These are phyloP conservation scores for Diloba caeruleocephala DNA, from an alignment of 2,888 invertebrate species.

Conservation along the genomic window DNA sequence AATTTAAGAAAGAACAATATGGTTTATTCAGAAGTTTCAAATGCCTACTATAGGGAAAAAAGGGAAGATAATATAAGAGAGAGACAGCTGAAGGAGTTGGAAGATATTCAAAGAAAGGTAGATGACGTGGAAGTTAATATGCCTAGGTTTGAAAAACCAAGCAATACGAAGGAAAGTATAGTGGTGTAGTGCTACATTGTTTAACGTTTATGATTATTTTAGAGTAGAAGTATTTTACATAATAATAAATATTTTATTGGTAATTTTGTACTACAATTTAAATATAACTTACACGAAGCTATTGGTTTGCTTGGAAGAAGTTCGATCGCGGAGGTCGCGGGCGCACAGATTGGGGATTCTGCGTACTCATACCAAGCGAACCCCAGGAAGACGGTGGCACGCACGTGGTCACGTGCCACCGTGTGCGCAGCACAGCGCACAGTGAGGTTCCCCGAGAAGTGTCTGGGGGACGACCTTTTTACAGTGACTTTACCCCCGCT, in stretches of 20 bases:
- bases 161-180: background rate
- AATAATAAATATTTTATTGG: constrained; percentile 18
- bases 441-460: no score
- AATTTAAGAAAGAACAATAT: constrained; percentile 17
- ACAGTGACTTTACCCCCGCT: no score
- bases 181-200: constrained; percentile 12
- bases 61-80: constrained; percentile 52
- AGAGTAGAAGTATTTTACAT: constrained; percentile 29
- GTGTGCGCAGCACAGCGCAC: no score
- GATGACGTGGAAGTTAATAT: constrained; percentile 49
- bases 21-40: background rate
- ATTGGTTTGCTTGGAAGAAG: no score
- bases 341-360: no score
- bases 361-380: no score
- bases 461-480: no score
- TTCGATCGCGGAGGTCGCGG: no score
- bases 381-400: no score
- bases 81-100: constrained; percentile 60
- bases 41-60: constrained; percentile 24
- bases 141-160: constrained; percentile 9
- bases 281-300: no score
- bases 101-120: constrained; percentile 61
- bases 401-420: no score
- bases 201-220: constrained; percentile 31
- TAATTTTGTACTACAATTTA: constrained; percentile 1